Percentiles rank a stretch among this genome's conserved stretches.
phyloP scores from a whole-genome alignment of 2,113 vertebrate species.

The Phasianus colchicus region DNA sequence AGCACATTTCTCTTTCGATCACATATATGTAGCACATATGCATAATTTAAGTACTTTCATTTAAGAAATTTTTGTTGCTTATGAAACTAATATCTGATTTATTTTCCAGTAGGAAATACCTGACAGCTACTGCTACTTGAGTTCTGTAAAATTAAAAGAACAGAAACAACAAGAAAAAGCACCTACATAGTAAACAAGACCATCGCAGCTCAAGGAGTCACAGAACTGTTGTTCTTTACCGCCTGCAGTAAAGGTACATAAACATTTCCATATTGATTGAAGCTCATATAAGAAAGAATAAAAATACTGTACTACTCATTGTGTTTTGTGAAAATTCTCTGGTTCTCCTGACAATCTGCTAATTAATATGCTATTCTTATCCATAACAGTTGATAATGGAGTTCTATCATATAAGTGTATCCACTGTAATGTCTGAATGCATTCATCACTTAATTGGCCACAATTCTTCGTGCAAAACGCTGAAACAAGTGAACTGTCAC shows the following conservation, averaged over 20 bases:
- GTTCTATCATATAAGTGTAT: constrained; percentile 22
- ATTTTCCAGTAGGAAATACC: neutral
- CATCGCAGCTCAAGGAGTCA: neutral
- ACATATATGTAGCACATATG: neutral
- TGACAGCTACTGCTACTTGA: neutral
- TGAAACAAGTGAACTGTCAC: constrained; percentile 66
- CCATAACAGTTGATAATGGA: constrained; percentile 28
- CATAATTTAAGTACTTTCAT: neutral
- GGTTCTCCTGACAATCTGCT: neutral
- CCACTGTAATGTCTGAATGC: constrained; percentile 26
- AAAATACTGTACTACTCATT: neutral
- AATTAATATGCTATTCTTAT: constrained; percentile 44
- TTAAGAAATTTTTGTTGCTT: neutral
- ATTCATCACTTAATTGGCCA: constrained; percentile 43
- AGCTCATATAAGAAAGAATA: neutral
- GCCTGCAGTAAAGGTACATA: neutral
- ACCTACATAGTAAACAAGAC: neutral
- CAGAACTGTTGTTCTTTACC: neutral
- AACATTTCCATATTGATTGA: neutral
- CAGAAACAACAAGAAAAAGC: neutral
- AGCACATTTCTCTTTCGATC: neutral
- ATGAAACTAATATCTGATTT: neutral
- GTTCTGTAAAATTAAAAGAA: neutral
- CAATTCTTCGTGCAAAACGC: constrained; percentile 49
- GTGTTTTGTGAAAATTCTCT: neutral